A percentile compares a stretch with the other conserved stretches of the same genome.
Evolutionary conservation across 2,113 vertebrate species (phyloP).

Genomic region (Epinephelus cyanopodus): DNA sequence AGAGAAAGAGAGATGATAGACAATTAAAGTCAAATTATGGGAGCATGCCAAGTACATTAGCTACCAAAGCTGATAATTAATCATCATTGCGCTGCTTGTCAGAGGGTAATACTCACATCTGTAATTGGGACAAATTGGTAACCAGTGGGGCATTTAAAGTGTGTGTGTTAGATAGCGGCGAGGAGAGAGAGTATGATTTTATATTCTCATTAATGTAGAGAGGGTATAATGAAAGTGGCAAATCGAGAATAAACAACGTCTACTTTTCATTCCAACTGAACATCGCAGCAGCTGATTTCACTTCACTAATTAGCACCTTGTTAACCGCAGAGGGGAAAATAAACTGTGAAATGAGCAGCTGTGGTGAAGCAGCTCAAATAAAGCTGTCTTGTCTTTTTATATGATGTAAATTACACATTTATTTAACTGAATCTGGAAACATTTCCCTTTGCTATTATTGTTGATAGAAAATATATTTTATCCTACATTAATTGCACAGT

Average conservation of each 20-base stretch:
- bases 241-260: constrained; percentile 32
- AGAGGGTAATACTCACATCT: constrained; percentile 55
- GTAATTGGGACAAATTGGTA: constrained; percentile 59
- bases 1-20: constrained; percentile 27
- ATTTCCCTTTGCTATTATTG: background rate
- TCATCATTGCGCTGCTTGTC: constrained; percentile 55
- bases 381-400: constrained; percentile 2
- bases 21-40: constrained; percentile 65
- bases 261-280: constrained; percentile 33
- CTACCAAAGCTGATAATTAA: constrained; percentile 57
- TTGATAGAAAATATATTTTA: background rate
- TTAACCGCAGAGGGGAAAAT: constrained; percentile 37
- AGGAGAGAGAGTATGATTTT: background rate
- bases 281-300: constrained; percentile 40
- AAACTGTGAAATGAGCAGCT: constrained; percentile 28
- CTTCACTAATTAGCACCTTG: constrained; percentile 28
- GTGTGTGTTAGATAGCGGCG: background rate
- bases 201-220: constrained; percentile 31
- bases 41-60: constrained; percentile 49
- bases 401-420: background rate
- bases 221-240: constrained; percentile 25
- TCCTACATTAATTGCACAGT: background rate
- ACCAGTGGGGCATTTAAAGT: constrained; percentile 43
- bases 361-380: constrained; percentile 19
- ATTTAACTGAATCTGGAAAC: background rate